Percentiles rank a stretch among this genome's conserved stretches.
Evolutionary conservation across 2,113 vertebrate species (phyloP).

Genomic region (Tragulus kanchil): DNA sequence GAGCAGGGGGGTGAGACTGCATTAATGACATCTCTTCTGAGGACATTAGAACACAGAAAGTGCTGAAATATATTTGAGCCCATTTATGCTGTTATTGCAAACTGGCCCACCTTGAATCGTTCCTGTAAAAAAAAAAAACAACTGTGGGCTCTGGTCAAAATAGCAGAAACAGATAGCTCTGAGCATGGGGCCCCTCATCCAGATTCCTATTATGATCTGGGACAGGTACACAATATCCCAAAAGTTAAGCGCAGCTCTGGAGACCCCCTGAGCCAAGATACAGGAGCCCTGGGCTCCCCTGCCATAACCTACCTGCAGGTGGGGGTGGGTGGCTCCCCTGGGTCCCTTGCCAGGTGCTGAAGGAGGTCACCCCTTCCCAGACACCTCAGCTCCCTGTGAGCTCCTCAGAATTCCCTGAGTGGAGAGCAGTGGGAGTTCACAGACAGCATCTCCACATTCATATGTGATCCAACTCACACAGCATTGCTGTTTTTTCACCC

Average conservation of each 20-base stretch:
- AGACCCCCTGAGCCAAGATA: not conserved
- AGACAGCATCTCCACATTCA: rapidly evolving
- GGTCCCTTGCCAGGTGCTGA: not conserved
- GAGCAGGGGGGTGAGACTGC: not conserved
- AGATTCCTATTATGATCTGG: not conserved
- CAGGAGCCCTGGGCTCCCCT: not conserved
- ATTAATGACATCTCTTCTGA: not conserved
- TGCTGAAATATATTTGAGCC: not conserved
- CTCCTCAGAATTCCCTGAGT: not conserved
- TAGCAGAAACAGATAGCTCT: not conserved
- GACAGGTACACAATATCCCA: not conserved
- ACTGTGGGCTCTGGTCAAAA: no score
- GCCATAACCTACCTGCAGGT: not conserved
- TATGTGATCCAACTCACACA: not conserved
- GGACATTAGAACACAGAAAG: not conserved
- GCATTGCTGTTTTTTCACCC: not conserved
- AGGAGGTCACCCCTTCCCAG: not conserved
- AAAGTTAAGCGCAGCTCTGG: not conserved
- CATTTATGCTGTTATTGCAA: not conserved
- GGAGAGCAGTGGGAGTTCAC: not conserved
- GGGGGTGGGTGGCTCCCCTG: not conserved
- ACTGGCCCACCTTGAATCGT: not conserved
- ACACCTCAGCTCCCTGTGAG: not conserved
- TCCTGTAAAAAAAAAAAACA: no score
- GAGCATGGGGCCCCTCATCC: not conserved